These are phyloP conservation scores for Lutraria lutraria DNA, from an alignment of 2,888 invertebrate genomes.

Conservation along the genomic window DNA sequence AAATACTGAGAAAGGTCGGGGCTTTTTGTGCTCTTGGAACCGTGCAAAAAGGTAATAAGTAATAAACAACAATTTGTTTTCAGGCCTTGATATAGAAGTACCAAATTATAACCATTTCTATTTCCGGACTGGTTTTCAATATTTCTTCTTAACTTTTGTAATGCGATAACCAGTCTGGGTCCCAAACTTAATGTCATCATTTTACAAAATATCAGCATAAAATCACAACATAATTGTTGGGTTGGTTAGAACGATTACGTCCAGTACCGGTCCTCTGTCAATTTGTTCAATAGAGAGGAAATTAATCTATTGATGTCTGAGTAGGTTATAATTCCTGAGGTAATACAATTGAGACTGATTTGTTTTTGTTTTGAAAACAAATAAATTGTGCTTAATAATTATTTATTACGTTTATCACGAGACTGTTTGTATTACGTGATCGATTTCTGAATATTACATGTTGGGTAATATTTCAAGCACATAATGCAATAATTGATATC, in stretches of 20 bases:
- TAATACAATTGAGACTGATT: neutral
- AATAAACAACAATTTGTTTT: too few relatives aligned
- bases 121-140: too few relatives aligned
- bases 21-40: too few relatives aligned
- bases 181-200: too few relatives aligned
- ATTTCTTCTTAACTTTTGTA: too few relatives aligned
- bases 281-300: neutral
- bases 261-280: neutral
- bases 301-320: neutral
- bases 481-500: neutral
- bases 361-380: neutral
- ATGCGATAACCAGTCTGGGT: too few relatives aligned
- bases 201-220: too few relatives aligned
- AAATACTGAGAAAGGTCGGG: too few relatives aligned
- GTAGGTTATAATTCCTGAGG: neutral
- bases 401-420: neutral
- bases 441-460: neutral
- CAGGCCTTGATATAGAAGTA: too few relatives aligned
- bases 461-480: neutral
- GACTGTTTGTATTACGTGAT: neutral
- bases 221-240: too few relatives aligned
- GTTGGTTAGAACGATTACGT: neutral
- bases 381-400: neutral
- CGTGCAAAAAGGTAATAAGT: too few relatives aligned
- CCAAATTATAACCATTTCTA: too few relatives aligned